A percentile compares a stretch with the other conserved stretches of the same genome.
These are phyloP conservation scores for Strix uralensis DNA, from an alignment of 2,113 vertebrate genomes.

Conservation along the genomic window DNA sequence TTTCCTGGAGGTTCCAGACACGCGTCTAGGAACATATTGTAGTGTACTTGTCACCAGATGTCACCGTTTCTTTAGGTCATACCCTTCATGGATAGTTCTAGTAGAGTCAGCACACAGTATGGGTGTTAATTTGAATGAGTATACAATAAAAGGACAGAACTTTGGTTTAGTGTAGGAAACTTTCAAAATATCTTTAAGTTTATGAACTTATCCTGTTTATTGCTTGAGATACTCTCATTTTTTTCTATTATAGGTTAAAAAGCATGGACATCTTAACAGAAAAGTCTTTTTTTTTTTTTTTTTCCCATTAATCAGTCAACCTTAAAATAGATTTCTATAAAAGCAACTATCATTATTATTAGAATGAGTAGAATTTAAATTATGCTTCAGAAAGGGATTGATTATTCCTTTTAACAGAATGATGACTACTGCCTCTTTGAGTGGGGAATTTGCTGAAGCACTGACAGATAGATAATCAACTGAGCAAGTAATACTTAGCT, in stretches of 20 bases:
- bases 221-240: neutral
- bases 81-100: neutral
- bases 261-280: neutral
- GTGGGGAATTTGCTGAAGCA: neutral
- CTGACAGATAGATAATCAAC: neutral
- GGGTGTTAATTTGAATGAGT: neutral
- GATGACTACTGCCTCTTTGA: neutral
- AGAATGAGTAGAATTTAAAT: neutral
- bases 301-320: neutral
- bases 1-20: neutral
- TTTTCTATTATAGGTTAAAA: neutral
- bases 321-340: neutral
- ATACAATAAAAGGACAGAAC: neutral
- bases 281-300: too few relatives aligned
- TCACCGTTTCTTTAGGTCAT: neutral
- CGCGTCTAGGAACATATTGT: neutral
- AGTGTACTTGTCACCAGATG: neutral
- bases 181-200: neutral
- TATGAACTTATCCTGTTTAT: neutral
- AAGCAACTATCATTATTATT: neutral
- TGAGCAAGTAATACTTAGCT: neutral
- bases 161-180: neutral
- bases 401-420: neutral
- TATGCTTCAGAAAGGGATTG: neutral
- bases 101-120: neutral